These are phyloP conservation scores for Euwallacea fornicatus DNA, from an alignment of 1,140 invertebrate genomes.

Conservation along the genomic window DNA sequence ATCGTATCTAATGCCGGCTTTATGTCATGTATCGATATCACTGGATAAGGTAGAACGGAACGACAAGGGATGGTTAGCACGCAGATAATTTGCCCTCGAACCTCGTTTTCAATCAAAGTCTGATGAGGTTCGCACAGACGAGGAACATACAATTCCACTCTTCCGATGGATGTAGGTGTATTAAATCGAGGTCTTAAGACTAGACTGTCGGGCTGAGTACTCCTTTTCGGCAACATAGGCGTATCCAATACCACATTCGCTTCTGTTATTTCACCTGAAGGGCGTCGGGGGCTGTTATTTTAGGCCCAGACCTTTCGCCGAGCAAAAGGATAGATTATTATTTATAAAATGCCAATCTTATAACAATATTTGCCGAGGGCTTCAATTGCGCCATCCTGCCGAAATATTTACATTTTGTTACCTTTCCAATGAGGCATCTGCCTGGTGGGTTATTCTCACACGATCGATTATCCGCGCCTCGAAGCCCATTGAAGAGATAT, in stretches of 20 bases:
- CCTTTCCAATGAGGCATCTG: neutral
- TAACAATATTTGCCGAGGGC: conserved; percentile 14
- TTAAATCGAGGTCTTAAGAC: no score
- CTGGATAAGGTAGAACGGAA: conserved; percentile 17
- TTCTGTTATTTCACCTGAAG: conserved; percentile 21
- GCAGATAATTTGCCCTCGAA: conserved; percentile 11
- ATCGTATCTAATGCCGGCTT: conserved; percentile 27
- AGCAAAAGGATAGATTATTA: neutral
- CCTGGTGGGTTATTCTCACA: no score
- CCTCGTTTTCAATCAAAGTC: no score
- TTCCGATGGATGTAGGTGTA: no score
- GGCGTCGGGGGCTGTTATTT: conserved; percentile 13
- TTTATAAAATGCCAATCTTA: conserved; percentile 24
- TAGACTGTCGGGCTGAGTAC: no score
- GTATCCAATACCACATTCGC: no score
- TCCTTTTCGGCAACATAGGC: no score
- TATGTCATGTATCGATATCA: conserved; percentile 24
- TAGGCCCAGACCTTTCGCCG: neutral
- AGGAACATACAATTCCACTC: no score
- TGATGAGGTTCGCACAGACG: no score
- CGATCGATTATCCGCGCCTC: neutral
- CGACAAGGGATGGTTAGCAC: conserved; percentile 1
- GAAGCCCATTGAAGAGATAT: neutral
- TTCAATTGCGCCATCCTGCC: conserved; percentile 16
- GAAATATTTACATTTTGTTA: conserved; percentile 7